Percentiles rank a stretch among this genome's conserved stretches.
Evolutionary conservation across 2,888 invertebrate species (phyloP).

Genomic region (Parasteatoda lunata): DNA sequence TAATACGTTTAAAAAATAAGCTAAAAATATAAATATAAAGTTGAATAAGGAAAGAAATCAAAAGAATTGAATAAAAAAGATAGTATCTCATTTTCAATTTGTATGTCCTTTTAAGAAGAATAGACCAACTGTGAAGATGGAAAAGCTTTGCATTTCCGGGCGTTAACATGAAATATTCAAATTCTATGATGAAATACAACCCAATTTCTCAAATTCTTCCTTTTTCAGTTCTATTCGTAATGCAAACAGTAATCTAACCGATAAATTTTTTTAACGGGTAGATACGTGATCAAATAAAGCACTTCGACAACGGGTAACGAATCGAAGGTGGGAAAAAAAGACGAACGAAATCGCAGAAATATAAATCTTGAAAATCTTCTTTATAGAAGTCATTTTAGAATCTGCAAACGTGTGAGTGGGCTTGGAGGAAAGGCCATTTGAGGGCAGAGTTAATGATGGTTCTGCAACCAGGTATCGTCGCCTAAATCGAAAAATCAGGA

Average conservation of each 20-base stretch:
- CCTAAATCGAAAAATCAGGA: neutral
- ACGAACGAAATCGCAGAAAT: neutral
- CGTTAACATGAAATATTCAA: neutral
- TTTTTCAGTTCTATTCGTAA: too few relatives aligned
- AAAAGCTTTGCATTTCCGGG: neutral
- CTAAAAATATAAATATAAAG: too few relatives aligned
- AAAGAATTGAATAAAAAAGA: too few relatives aligned
- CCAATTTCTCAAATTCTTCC: too few relatives aligned
- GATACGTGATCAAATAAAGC: slow-evolving; percentile 1
- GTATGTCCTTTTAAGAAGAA: too few relatives aligned
- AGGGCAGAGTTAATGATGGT: slow-evolving; percentile 35
- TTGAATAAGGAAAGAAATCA: too few relatives aligned
- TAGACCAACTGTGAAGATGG: neutral
- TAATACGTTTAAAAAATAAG: too few relatives aligned
- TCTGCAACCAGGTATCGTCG: slow-evolving; percentile 35
- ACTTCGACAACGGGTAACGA: neutral
- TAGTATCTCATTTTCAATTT: too few relatives aligned
- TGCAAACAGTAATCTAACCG: too few relatives aligned
- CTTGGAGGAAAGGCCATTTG: slow-evolving; percentile 27
- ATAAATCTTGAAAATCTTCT: slow-evolving; percentile 7
- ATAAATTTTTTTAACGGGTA: neutral
- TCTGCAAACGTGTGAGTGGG: slow-evolving; percentile 16
- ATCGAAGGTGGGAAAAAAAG: neutral
- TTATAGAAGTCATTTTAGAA: slow-evolving; percentile 11
- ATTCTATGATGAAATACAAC: neutral